Evolutionary conservation across 2,113 vertebrate species (phyloP).

Genomic region (Mastomys natalensis): DNA sequence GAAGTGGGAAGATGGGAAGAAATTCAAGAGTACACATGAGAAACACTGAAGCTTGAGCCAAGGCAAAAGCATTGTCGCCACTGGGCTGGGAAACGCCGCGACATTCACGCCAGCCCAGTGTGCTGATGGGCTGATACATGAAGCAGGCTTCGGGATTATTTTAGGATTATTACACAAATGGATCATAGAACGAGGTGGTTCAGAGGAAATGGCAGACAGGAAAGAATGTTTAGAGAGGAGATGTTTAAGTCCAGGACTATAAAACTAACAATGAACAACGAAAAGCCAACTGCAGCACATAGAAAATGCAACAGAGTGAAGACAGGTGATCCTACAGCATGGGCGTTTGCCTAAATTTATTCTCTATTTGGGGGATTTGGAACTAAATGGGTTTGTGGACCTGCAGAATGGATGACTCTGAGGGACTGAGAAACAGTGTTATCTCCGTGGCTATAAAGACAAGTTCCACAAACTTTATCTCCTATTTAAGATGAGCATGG

Average conservation of each 20-base stretch:
- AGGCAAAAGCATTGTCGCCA: neutral
- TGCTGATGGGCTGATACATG: neutral
- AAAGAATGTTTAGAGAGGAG: neutral
- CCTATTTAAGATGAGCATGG: neutral
- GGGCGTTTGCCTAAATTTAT: neutral
- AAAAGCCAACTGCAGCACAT: neutral
- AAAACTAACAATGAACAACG: neutral
- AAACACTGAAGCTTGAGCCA: neutral
- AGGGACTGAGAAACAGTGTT: neutral
- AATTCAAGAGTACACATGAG: neutral
- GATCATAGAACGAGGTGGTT: neutral
- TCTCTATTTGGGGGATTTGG: neutral
- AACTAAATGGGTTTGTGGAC: neutral
- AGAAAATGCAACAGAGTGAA: neutral
- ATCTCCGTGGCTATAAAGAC: neutral
- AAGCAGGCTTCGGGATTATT: neutral
- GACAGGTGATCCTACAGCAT: neutral
- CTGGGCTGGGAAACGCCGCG: neutral
- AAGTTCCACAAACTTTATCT: constrained; percentile 4
- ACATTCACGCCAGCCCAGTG: neutral
- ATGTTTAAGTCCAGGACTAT: neutral
- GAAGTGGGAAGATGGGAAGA: neutral
- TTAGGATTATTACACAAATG: neutral
- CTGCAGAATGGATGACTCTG: neutral
- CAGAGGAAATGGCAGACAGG: neutral